Conservation (phyloP, 1,140 invertebrate species). For the Saccostrea glomerata region DNA sequence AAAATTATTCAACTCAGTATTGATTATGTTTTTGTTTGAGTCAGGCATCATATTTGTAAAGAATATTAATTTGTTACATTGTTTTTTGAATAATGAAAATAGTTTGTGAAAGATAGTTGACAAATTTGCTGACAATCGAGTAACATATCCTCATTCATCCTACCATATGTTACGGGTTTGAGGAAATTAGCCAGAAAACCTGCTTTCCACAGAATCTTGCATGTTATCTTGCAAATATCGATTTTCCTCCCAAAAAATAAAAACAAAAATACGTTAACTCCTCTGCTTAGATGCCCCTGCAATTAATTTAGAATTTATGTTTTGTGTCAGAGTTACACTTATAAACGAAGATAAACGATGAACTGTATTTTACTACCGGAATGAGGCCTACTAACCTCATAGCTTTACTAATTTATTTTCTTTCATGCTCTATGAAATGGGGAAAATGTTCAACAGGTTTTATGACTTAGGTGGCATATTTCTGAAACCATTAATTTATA, state of each 20-base stretch:
- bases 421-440: no score
- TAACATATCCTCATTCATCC: background rate
- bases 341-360: background rate
- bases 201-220: background rate
- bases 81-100: no score
- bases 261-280: background rate
- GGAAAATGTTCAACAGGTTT: no score
- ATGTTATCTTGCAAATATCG: background rate
- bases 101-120: no score
- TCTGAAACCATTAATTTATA: no score
- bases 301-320: background rate
- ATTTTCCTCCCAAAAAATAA: background rate
- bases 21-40: no score
- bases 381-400: background rate
- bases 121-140: background rate
- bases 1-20: no score
- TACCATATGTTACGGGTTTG: background rate
- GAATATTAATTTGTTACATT: no score
- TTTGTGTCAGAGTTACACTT: background rate
- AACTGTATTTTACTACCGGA: background rate
- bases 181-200: background rate
- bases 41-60: no score
- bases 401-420: no score
- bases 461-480: no score
- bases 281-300: background rate